Conservation (phyloP, 2,888 invertebrate species). For the Poecilus cupreus region DNA sequence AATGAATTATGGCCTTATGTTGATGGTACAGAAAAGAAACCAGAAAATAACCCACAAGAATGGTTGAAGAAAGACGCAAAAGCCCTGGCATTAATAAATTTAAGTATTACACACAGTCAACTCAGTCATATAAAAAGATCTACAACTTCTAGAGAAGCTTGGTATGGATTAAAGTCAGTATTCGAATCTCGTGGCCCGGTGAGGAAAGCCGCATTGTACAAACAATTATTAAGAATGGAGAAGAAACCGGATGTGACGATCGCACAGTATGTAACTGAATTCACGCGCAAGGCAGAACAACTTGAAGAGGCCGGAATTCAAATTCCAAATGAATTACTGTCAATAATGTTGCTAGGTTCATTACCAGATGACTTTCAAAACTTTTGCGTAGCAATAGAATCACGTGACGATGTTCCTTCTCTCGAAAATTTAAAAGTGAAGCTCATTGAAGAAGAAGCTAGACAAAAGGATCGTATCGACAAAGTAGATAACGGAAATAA, state of each 20-base stretch:
- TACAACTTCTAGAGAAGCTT: constrained; percentile 59
- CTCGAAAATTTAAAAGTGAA: constrained; percentile 57
- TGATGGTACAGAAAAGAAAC: background rate
- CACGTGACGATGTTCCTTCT: constrained; percentile 57
- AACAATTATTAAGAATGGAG: constrained; percentile 61
- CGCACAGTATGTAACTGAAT: constrained; percentile 60
- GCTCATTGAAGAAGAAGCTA: constrained; percentile 29
- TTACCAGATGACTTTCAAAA: constrained; percentile 62
- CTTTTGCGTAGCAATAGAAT: constrained; percentile 56
- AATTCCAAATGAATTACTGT: constrained; percentile 62
- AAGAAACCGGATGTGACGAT: constrained; percentile 58
- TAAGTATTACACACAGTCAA: background rate
- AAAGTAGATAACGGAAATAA: background rate
- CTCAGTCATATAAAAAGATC: constrained; percentile 50
- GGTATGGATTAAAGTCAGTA: constrained; percentile 46
- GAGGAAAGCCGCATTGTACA: constrained; percentile 61
- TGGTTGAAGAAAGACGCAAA: background rate
- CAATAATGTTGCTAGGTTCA: constrained; percentile 62
- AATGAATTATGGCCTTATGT: background rate
- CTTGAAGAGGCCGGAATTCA: constrained; percentile 61
- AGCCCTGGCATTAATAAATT: background rate
- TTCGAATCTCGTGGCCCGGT: constrained; percentile 61
- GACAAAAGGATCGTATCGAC: background rate
- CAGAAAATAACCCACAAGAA: background rate
- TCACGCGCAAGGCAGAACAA: constrained; percentile 61